phyloP scores from a whole-genome alignment of 1,140 invertebrate species.

The Drosophila nigromelanica region DNA sequence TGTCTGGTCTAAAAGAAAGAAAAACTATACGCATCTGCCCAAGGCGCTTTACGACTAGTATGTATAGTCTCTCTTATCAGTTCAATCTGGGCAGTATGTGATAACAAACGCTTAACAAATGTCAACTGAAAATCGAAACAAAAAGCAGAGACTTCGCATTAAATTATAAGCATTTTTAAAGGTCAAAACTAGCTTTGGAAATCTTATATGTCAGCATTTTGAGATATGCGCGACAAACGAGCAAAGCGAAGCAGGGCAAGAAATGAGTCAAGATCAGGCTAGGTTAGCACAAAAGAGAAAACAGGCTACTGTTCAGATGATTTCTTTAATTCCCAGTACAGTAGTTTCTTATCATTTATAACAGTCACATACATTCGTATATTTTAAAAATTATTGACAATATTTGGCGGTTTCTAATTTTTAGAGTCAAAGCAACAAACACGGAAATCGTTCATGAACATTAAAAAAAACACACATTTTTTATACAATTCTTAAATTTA shows the following conservation, averaged over 20 bases:
- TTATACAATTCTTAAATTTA: too few species aligned
- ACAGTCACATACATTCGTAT: too few species aligned
- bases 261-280: constrained; percentile 26
- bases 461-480: too few species aligned
- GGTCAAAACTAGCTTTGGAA: constrained; percentile 49
- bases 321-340: not conserved
- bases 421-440: too few species aligned
- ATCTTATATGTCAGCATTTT: constrained; percentile 40
- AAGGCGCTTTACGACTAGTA: constrained; percentile 48
- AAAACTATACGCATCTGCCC: constrained; percentile 24
- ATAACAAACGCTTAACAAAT: constrained; percentile 64
- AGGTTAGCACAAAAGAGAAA: not conserved
- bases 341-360: too few species aligned
- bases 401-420: too few species aligned
- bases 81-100: constrained; percentile 54
- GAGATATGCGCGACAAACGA: constrained; percentile 59
- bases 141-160: constrained; percentile 63
- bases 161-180: constrained; percentile 67
- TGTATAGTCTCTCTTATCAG: constrained; percentile 53
- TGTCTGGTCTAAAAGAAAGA: constrained; percentile 29
- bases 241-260: constrained; percentile 31
- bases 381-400: too few species aligned
- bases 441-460: too few species aligned
- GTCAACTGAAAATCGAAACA: constrained; percentile 55
- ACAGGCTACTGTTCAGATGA: constrained; percentile 47